Conservation (phyloP, 1,140 invertebrate genomes). For the Notospermus geniculatus region DNA sequence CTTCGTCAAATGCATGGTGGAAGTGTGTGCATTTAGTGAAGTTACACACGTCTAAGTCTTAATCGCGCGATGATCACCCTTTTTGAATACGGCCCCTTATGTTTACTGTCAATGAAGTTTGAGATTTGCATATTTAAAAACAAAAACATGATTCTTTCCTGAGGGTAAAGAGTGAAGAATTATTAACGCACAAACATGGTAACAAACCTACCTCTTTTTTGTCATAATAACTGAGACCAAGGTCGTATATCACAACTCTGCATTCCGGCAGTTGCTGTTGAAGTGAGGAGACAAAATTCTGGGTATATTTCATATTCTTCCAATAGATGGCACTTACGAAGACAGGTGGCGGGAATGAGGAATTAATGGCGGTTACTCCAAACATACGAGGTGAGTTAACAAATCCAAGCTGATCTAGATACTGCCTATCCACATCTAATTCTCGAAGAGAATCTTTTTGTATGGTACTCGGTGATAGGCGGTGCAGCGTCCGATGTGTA, state of each 20-base stretch:
- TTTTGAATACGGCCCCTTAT: too few relatives aligned
- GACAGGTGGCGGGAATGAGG: constrained; percentile 36
- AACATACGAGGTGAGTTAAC: constrained; percentile 26
- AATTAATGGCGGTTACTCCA: background rate
- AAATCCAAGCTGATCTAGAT: constrained; percentile 48
- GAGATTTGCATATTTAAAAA: too few relatives aligned
- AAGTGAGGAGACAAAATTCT: constrained; percentile 71
- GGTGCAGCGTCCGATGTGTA: constrained; percentile 73
- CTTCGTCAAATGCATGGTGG: too few relatives aligned
- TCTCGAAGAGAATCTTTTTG: constrained; percentile 47
- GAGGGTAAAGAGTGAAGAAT: too few relatives aligned
- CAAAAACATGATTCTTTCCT: too few relatives aligned
- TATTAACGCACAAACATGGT: too few relatives aligned
- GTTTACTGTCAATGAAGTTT: too few relatives aligned
- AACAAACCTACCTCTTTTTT: constrained; percentile 64
- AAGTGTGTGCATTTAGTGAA: too few relatives aligned
- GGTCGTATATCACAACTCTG: constrained; percentile 76
- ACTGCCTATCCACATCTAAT: constrained; percentile 41
- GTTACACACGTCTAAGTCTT: too few relatives aligned
- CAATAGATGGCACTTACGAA: constrained; percentile 49
- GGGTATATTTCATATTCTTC: constrained; percentile 36
- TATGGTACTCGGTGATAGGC: constrained; percentile 59
- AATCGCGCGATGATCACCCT: too few relatives aligned
- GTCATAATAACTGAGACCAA: constrained; percentile 72
- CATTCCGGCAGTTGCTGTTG: constrained; percentile 73